Evolutionary conservation across 2,888 invertebrate genomes (phyloP).

Genomic region (Polietes domitor): DNA sequence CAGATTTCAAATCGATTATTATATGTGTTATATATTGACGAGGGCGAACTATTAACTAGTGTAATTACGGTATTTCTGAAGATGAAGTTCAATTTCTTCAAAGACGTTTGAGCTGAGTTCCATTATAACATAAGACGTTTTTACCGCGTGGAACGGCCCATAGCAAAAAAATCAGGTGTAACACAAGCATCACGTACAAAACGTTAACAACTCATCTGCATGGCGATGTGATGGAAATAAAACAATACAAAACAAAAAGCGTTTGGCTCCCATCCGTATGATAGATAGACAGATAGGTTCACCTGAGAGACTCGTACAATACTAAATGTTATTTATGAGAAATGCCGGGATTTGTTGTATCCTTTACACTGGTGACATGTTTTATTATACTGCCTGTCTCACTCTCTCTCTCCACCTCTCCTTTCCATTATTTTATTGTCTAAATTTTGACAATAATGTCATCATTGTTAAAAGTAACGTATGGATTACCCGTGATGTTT

Average conservation of each 20-base stretch:
- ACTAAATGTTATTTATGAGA: background rate
- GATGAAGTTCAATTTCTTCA: too few species aligned
- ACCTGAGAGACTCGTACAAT: background rate
- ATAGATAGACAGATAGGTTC: background rate
- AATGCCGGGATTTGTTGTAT: background rate
- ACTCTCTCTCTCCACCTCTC: background rate
- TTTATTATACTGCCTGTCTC: background rate
- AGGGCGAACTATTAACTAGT: too few species aligned
- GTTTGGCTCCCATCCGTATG: background rate
- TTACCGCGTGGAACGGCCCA: background rate
- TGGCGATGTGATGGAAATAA: background rate
- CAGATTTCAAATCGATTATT: too few species aligned
- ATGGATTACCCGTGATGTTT: background rate
- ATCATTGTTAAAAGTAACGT: background rate
- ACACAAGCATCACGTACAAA: background rate
- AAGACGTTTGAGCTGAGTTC: too few species aligned
- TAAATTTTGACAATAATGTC: constrained; percentile 3
- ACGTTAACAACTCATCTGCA: background rate
- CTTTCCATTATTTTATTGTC: background rate
- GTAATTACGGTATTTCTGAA: too few species aligned
- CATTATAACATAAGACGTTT: too few species aligned
- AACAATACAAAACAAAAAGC: background rate
- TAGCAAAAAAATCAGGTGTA: background rate
- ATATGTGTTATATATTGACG: too few species aligned
- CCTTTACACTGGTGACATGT: background rate